A percentile compares a stretch with the other conserved stretches of the same genome.
Evolutionary conservation across 1,140 invertebrate species (phyloP).

Genomic region (Laupala kohalensis): DNA sequence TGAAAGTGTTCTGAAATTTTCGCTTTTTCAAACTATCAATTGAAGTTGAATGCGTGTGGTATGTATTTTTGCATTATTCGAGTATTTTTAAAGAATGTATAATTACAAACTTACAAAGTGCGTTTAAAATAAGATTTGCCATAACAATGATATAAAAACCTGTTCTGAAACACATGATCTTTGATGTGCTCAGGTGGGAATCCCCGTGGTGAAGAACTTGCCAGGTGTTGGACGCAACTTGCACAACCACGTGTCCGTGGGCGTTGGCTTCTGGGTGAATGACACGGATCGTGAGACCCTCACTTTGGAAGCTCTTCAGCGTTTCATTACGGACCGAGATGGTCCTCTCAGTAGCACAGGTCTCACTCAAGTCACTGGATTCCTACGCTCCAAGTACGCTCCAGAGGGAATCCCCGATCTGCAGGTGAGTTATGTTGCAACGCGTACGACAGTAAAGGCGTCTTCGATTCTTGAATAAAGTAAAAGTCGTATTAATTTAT

Average conservation of each 20-base stretch:
- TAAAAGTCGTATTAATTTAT: too few relatives aligned
- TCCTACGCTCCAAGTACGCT: constrained; percentile 19
- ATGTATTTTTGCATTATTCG: too few relatives aligned
- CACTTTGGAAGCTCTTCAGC: not conserved
- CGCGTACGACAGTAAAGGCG: too few relatives aligned
- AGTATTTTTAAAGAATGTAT: too few relatives aligned
- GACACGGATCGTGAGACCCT: not conserved
- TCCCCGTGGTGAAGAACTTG: constrained; percentile 16
- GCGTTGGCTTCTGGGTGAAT: constrained; percentile 28
- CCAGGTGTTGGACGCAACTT: constrained; percentile 39
- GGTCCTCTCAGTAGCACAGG: constrained; percentile 34
- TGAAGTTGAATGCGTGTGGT: too few relatives aligned
- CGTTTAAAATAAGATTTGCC: too few relatives aligned
- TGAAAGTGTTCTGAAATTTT: too few relatives aligned
- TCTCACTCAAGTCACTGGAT: constrained; percentile 29
- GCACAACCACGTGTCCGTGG: constrained; percentile 35
- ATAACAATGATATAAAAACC: too few relatives aligned
- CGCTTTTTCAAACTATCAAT: too few relatives aligned
- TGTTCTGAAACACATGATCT: too few relatives aligned
- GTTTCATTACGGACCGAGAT: constrained; percentile 20
- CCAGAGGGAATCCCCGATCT: constrained; percentile 17
- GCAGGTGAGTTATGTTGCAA: constrained; percentile 7
- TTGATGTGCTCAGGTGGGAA: constrained; percentile 19
- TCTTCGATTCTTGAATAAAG: too few relatives aligned
- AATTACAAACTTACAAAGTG: not conserved